Base-by-base conservation (phyloP, 2,797 vertebrate genomes). In the Pelodytes ibericus region DNA sequence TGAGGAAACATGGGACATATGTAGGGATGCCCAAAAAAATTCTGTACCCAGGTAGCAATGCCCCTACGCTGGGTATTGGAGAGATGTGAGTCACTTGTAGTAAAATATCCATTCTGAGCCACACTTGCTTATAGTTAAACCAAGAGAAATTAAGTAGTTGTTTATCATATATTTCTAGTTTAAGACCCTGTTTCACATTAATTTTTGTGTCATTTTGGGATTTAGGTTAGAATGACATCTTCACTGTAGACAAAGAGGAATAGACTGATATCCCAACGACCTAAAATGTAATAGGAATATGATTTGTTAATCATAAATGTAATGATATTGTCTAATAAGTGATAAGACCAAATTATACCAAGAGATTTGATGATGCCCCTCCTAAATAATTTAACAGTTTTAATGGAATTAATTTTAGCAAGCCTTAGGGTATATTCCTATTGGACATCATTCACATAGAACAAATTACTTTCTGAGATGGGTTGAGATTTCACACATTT, bases 371-470 rank as follows among this genome's bases (percentile, higher is more conserved):
- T 75, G 33, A 77, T 64, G 47, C 60, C 67, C 33, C 67, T 63
- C 59, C 25, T 77, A 22, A 57, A 77, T 77, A 71, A 77, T 77
- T 71, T 71, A 77, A 47, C 27, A 70, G 66, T 71, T 65, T 71
- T 71, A 71, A 77, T 77, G 74, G 44, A 62, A 77, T 71, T 77
- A 63, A 77, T 77, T 77, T 77, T 29, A 57, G 36, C 47, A 71
- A 63, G 67, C 74, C 74, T 71, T 70, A 58, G 67, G 74, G 74
- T 77, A 71, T 71, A n/a, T 24, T 61, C 59, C 44, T 70, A 25
- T 56, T 63, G 68, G 72, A 75, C 51, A 75, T 61, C 60, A 77
- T 44, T 64, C 60, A 64, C 24, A 57, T 25, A 61, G 27, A 69
- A 49, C 57, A 71, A 62, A 62, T 76, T 16, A 70, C 74, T 70